Percentiles rank a stretch among this genome's conserved stretches.
phyloP scores from a whole-genome alignment of 2,888 invertebrate genomes.

The Crossocerus cetratus region DNA sequence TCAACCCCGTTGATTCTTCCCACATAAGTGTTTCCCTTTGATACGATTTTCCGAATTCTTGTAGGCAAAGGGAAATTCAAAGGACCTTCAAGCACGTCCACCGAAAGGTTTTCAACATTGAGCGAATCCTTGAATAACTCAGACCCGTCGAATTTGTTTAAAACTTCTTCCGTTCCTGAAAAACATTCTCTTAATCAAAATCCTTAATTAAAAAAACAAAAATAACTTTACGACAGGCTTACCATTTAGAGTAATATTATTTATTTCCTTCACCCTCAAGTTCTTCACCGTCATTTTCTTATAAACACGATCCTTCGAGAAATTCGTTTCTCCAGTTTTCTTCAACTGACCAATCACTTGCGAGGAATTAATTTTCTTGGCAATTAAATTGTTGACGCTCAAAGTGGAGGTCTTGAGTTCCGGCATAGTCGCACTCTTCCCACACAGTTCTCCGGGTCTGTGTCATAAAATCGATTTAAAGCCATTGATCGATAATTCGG shows the following conservation, averaged over 20 bases:
- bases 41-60: conserved; percentile 61
- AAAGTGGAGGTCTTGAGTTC: conserved; percentile 58
- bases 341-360: conserved; percentile 55
- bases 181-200: neutral
- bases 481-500: neutral
- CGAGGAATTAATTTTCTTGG: conserved; percentile 47
- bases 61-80: conserved; percentile 45
- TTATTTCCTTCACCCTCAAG: conserved; percentile 4
- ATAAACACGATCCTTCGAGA: conserved; percentile 47
- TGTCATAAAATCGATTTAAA: conserved; percentile 11
- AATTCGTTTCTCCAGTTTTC: conserved; percentile 11
- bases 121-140: conserved; percentile 51
- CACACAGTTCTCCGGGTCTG: conserved; percentile 60
- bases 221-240: neutral
- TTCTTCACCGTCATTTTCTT: conserved; percentile 43
- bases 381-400: conserved; percentile 47
- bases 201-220: neutral
- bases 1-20: conserved; percentile 75
- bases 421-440: conserved; percentile 34
- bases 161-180: conserved; percentile 36
- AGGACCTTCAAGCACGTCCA: conserved; percentile 38
- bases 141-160: conserved; percentile 53
- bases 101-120: conserved; percentile 39
- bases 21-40: conserved; percentile 69
- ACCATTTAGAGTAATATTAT: conserved; percentile 30